Base-by-base conservation (phyloP, 2,797 vertebrate species). In the Fistularia commersonii region DNA sequence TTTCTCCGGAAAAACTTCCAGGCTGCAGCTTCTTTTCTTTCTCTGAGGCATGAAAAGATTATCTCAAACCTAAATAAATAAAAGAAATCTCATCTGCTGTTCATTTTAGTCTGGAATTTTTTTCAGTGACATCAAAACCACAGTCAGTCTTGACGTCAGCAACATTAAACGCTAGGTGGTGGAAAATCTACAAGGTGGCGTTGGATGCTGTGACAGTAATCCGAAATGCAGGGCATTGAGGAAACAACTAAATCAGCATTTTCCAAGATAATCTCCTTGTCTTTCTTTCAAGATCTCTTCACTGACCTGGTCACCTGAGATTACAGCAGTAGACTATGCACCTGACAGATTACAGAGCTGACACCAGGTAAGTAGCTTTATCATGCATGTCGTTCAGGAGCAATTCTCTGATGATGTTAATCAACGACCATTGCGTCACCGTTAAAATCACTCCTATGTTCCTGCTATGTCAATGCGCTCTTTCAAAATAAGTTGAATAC, bases 241-340 rank as follows among this genome's bases (percentile, higher is more conserved):
- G 67, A 72, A 81, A 78, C 70, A 61, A 65, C 54, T 59, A 49
- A 39, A 46, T 88, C 84, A 85, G 87, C 85, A 49, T 87, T 90
- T 91, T 87, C 79, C 80, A 45, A 3, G 72, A 48, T 93, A 92
- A 95, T 93, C 93, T 85, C 77, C 88, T 91, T 81, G 64, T 48
- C 80, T 74, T 81, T 87, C 79, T 81, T 72, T 85, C 80, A 82
- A 86, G 80, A 68, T 69, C 79, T 62, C 51, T 69, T 55, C 44
- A 48, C 80, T 80, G 78, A 88, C 88, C 89, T 86, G 86, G 90
- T 91, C 91, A 89, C 37, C 64, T 74, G 80, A 81, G 91, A 93
- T 94, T 93, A 93, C 32, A 1, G 14, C 50, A 49, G 59, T 33
- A 57, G 59, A 23, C 23, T 23, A 23, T 4, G 38, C 85, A 85